Evolutionary conservation across 1,140 invertebrate genomes (phyloP), one percentile per base, ranked within the genome.

Genomic region (Papilio machaon): DNA sequence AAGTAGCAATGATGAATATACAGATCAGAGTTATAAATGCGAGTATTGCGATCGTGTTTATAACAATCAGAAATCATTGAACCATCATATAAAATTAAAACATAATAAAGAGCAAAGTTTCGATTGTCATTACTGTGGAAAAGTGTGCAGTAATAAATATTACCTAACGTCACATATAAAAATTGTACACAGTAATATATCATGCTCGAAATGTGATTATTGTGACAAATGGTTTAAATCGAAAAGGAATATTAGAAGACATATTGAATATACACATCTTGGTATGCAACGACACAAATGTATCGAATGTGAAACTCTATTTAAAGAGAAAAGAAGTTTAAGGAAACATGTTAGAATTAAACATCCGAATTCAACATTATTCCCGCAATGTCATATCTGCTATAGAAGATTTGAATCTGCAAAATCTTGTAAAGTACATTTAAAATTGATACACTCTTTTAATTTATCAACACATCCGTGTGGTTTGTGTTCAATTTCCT

Each of bases 261-360:
- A 92, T 23, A 91, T 91, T 0, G 88, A 91, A 49, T 90, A 90
- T 52, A 91, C 86, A 0, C 90, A 93, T 83, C 81, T 90, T 15
- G 90, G 90, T 0, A 90, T 89, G 85, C 88, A 90, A 54, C 80
- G 91, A 47, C 88, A 91, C 30, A 94, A 91, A 77, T 94, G 92
- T 78, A 85, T 90, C 2, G 92, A 92, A 79, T 94, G 92, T 10
- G 88, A 89, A 11, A 91, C 87, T 0, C 46, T 92, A 5, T 92
- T 92, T 19, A 93, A 93, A 86, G 92, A 94, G 73, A 91, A 91
- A 78, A 64, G 91, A 2, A 94, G 91, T 73, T 73, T 94, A 11
- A 47, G 92, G 13, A 94, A 92, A 77, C 92, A 94, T 60, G 86
- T 94, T 0, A 79, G 91, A 5, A 85, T 86, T 0, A 92, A 91